Percentiles rank a stretch among this genome's conserved stretches.
Conservation (phyloP, 2,888 invertebrate genomes). For the Caenorhabditis angaria region DNA sequence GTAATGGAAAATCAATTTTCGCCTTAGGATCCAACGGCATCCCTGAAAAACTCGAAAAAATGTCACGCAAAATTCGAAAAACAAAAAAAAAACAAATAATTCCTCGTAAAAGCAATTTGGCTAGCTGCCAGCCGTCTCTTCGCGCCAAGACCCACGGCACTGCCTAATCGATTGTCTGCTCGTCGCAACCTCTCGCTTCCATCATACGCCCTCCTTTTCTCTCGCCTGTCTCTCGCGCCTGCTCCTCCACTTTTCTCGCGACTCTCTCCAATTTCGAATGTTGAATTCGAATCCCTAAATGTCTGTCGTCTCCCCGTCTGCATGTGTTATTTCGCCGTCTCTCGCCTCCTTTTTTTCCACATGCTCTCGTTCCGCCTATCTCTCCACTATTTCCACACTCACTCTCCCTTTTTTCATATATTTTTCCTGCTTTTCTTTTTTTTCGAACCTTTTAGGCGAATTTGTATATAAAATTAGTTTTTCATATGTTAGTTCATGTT, state of each 20-base stretch:
- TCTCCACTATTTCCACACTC: slow-evolving; percentile 41
- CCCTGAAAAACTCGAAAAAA: neutral
- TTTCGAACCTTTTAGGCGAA: slow-evolving; percentile 6
- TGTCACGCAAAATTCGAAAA: neutral
- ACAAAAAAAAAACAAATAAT: slow-evolving; percentile 10
- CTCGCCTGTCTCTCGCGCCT: slow-evolving; percentile 10
- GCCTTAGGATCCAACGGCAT: slow-evolving; percentile 36
- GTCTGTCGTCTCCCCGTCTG: neutral
- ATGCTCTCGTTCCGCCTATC: slow-evolving; percentile 30
- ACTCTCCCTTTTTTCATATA: slow-evolving; percentile 29
- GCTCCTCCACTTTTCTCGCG: slow-evolving; percentile 11
- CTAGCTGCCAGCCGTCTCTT: slow-evolving; percentile 8
- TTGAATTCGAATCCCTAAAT: neutral
- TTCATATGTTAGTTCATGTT: too few relatives aligned
- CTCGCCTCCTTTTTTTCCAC: slow-evolving; percentile 11
- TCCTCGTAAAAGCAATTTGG: neutral
- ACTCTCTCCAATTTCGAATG: neutral
- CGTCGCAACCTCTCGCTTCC: neutral
- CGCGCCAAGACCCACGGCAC: neutral
- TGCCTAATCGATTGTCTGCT: slow-evolving; percentile 12
- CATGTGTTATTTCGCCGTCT: slow-evolving; percentile 6
- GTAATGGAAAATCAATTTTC: slow-evolving; percentile 58
- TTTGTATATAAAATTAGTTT: too few relatives aligned
- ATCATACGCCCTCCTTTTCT: slow-evolving; percentile 3
- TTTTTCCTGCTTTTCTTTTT: slow-evolving; percentile 19